These are phyloP conservation scores for Tachypleus tridentatus DNA, from an alignment of 1,140 invertebrate genomes.

Conservation along the genomic window DNA sequence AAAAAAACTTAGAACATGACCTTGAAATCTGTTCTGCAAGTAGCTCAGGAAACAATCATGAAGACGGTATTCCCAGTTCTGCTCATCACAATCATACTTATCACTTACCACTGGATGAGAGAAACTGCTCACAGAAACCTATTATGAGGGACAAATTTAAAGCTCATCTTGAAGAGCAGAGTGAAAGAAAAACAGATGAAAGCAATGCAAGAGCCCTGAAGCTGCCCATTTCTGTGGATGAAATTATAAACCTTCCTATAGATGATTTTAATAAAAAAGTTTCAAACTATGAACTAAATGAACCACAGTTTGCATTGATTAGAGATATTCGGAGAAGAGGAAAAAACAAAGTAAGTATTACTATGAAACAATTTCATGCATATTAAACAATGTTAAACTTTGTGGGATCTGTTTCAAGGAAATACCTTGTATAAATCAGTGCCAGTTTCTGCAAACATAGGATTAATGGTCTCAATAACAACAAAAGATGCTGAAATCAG, in stretches of 20 bases:
- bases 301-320: slow-evolving; percentile 80
- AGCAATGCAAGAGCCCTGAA: slow-evolving; percentile 63
- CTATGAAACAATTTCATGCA: not conserved
- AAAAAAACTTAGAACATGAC: too few relatives aligned
- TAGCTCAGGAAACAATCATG: too few relatives aligned
- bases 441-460: too few relatives aligned
- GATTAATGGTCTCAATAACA: too few relatives aligned
- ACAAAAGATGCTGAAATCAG: too few relatives aligned
- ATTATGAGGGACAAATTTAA: not conserved
- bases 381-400: too few relatives aligned
- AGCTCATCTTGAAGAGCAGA: not conserved
- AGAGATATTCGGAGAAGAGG: slow-evolving; percentile 80
- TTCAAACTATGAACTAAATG: slow-evolving; percentile 84
- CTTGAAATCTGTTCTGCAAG: too few relatives aligned
- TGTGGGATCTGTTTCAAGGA: too few relatives aligned
- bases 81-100: not conserved
- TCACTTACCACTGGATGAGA: not conserved
- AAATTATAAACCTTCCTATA: slow-evolving; percentile 92
- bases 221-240: slow-evolving; percentile 68
- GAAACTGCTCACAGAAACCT: not conserved
- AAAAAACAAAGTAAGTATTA: slow-evolving; percentile 18
- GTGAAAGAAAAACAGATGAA: slow-evolving; percentile 48
- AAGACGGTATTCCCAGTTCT: not conserved
- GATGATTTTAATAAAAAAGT: slow-evolving; percentile 94
- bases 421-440: too few relatives aligned